Evolutionary conservation across 2,113 vertebrate genomes (phyloP).

Genomic region (Lampris megalopsis): DNA sequence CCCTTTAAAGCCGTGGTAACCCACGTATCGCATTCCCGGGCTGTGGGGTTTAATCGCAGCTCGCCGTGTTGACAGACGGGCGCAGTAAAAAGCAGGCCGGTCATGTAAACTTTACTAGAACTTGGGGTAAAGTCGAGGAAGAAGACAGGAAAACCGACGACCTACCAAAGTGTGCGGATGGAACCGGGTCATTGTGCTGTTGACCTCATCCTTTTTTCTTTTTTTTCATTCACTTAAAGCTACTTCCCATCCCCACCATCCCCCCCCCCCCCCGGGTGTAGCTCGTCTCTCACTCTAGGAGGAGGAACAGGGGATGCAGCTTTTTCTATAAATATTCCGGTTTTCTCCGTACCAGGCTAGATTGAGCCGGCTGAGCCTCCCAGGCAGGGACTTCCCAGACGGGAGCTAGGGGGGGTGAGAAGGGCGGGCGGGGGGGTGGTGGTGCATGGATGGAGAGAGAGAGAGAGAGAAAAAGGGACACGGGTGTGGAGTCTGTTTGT

Average conservation of each 20-base stretch:
- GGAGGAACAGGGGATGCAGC: slow-evolving; percentile 64
- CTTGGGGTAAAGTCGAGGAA: background rate
- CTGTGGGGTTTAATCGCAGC: too few species aligned
- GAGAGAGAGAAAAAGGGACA: slow-evolving; percentile 12
- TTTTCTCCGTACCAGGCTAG: slow-evolving; percentile 61
- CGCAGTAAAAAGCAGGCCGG: background rate
- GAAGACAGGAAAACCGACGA: background rate
- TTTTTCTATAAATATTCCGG: slow-evolving; percentile 78
- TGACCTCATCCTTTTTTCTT: slow-evolving; percentile 9
- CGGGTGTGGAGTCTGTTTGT: slow-evolving; percentile 65
- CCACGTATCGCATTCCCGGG: too few species aligned
- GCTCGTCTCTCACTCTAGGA: slow-evolving; percentile 57
- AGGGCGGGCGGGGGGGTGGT: slow-evolving; percentile 37
- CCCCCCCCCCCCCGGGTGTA: slow-evolving; percentile 55
- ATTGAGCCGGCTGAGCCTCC: slow-evolving; percentile 69
- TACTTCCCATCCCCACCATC: slow-evolving; percentile 39
- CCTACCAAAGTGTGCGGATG: background rate
- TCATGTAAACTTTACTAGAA: background rate
- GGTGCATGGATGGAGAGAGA: slow-evolving; percentile 27
- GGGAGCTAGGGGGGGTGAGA: slow-evolving; percentile 32
- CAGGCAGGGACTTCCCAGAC: slow-evolving; percentile 74
- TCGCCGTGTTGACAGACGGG: too few species aligned
- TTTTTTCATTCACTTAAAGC: slow-evolving; percentile 40
- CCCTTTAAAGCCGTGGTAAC: too few species aligned
- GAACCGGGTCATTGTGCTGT: slow-evolving; percentile 2